Percentiles rank a stretch among this genome's conserved stretches.
These are phyloP conservation scores for Cyrtorhinus lividipennis DNA, from an alignment of 1,140 invertebrate genomes.

Conservation along the genomic window DNA sequence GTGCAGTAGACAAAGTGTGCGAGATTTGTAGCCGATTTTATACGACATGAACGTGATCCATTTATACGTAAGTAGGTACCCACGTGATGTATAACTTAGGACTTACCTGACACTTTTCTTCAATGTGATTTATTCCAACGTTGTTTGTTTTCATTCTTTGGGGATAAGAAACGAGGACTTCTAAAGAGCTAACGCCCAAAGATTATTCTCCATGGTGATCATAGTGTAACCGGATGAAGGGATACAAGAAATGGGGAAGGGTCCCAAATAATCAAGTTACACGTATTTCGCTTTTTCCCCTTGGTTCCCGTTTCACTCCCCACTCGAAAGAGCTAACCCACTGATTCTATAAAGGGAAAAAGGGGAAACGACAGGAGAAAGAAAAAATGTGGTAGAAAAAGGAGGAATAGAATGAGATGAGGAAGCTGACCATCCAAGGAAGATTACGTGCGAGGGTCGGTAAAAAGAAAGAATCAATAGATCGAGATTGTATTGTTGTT, in stretches of 20 bases:
- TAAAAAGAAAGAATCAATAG: not conserved
- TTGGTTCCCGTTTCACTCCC: not conserved
- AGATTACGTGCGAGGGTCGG: not conserved
- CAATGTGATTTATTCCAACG: too few relatives aligned
- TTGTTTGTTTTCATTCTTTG: not conserved
- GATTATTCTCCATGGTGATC: constrained; percentile 8
- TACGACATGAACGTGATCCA: too few relatives aligned
- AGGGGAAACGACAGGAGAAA: not conserved
- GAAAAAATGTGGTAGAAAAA: not conserved
- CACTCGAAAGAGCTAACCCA: not conserved
- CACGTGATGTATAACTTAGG: too few relatives aligned
- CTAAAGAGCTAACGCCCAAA: constrained; percentile 1
- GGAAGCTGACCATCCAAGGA: constrained; percentile 1
- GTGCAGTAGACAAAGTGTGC: too few relatives aligned
- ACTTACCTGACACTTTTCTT: too few relatives aligned
- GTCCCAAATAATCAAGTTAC: not conserved
- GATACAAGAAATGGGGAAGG: not conserved
- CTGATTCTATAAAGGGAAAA: constrained; percentile 1
- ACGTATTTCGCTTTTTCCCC: not conserved
- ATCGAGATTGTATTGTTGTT: not conserved
- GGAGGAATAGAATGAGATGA: constrained; percentile 1
- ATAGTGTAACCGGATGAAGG: not conserved
- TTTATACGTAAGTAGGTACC: too few relatives aligned
- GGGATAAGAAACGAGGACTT: too few relatives aligned
- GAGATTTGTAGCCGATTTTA: too few relatives aligned